Percentiles rank a stretch among this genome's conserved stretches.
phyloP scores from a whole-genome alignment of 2,113 vertebrate genomes.

The Ammospiza nelsoni region DNA sequence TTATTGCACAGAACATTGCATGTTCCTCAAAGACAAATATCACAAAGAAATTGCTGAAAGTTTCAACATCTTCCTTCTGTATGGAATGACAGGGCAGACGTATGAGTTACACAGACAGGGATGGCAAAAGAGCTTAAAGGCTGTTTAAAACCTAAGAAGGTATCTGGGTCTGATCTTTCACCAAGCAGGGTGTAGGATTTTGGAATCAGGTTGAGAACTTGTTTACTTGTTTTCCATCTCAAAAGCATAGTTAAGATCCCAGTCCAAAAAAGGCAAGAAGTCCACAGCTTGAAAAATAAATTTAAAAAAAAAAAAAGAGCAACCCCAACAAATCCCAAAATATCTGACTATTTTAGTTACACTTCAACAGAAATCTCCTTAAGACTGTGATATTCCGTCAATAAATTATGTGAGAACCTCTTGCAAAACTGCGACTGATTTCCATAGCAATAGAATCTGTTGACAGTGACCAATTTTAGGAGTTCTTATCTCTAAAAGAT shows the following conservation, averaged over 20 bases:
- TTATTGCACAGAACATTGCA: accelerated
- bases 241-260: neutral
- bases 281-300: neutral
- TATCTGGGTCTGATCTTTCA: neutral
- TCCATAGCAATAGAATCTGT: neutral
- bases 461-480: neutral
- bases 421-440: neutral
- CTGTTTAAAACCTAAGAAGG: neutral
- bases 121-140: neutral
- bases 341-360: neutral
- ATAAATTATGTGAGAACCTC: neutral
- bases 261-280: neutral
- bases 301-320: accelerated
- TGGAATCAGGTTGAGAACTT: neutral
- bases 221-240: neutral
- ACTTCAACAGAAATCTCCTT: neutral
- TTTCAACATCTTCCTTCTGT: neutral
- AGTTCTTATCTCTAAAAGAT: neutral
- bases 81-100: neutral
- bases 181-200: neutral
- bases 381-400: neutral
- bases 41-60: neutral
- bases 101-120: neutral
- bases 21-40: neutral
- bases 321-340: neutral